Base-by-base conservation (phyloP, 2,113 vertebrate species). In the Oryzias celebensis region DNA sequence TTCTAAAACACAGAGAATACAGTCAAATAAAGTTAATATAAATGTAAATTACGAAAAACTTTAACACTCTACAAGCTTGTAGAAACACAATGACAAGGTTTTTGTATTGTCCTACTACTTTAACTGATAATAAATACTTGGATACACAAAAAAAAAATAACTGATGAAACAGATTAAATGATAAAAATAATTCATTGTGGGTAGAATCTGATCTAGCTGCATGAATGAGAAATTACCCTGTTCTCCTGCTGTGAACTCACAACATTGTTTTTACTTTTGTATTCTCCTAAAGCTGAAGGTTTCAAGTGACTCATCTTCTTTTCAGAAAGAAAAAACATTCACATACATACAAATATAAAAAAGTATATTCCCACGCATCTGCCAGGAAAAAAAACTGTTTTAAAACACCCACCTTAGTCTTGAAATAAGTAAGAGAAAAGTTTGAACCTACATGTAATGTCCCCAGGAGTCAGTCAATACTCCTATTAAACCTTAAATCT, bases 331-430 rank as follows among this genome's bases (percentile, higher is more conserved):
- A 64, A 64, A 73, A 75, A 65, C 58, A 70, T 55, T 52, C 24
- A 26, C 44, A 80, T 68, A 60, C 73, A 76, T 77, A 72, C 5
- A 10, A 3, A 36, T 12, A 36, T 36, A 36, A 8, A 8, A 36
- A 36, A 65, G 65, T 73, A 75, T 67, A 76, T 71, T 68, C 77
- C 70, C 58, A 78, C 79, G 71, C 69, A 68, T 54, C 54, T 74
- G 64, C 77, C 82, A 84, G 77, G 10, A 36, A 82, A 84, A 83
- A 71, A 85, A 53, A 61, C 63, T 60, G 50, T 81, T 77, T 86
- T 70, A 50, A 76, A 80, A 77, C 87, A 86, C 85, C 89, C 83
- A 90, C 88, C 63, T 65, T 24, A 44, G 64, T 65, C 81, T 83
- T 41, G 46, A 84, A 89, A 89, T 89, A 86, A 80, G 76, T 81